Evolutionary conservation across 2,797 vertebrate species (phyloP).

Genomic region (Gymnoscopelus braueri): DNA sequence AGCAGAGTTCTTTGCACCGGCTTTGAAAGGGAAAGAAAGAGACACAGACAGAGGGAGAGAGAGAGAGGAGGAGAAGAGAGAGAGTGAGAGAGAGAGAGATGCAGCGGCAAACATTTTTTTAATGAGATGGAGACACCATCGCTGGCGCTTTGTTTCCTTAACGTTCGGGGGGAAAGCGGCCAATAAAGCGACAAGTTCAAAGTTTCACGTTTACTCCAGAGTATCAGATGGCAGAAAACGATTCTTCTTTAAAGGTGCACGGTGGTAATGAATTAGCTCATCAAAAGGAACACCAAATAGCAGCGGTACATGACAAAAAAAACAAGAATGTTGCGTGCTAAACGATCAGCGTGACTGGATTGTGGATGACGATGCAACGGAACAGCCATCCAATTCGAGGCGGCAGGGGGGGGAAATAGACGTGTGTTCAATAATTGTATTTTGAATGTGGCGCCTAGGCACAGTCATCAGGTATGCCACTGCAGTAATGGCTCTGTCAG

Average conservation of each 20-base stretch:
- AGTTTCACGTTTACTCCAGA: slow-evolving; percentile 35
- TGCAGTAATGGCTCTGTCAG: slow-evolving; percentile 89
- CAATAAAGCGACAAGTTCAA: slow-evolving; percentile 56
- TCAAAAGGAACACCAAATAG: slow-evolving; percentile 47
- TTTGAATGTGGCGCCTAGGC: slow-evolving; percentile 66
- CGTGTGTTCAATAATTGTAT: slow-evolving; percentile 67
- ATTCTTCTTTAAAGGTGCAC: slow-evolving; percentile 13
- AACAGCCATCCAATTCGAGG: no score
- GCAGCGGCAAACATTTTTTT: slow-evolving; percentile 68
- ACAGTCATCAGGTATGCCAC: slow-evolving; percentile 81
- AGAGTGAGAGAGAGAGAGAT: slow-evolving; percentile 29
- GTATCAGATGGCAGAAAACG: slow-evolving; percentile 30
- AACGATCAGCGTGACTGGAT: no score
- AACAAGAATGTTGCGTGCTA: slow-evolving; percentile 14
- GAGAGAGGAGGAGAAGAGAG: slow-evolving; percentile 23
- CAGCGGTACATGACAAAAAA: slow-evolving; percentile 43
- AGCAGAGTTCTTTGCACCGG: slow-evolving; percentile 54
- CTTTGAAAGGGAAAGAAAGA: slow-evolving; percentile 58
- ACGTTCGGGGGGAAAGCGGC: slow-evolving; percentile 45
- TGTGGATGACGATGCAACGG: no score
- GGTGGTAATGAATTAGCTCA: slow-evolving; percentile 47
- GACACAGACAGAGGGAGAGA: not conserved
- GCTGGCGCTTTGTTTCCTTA: slow-evolving; percentile 51
- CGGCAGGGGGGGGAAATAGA: slow-evolving; percentile 5
- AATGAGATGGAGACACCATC: slow-evolving; percentile 74